A percentile compares a stretch with the other conserved stretches of the same genome.
phyloP scores from a whole-genome alignment of 2,113 vertebrate genomes.

The Phylloscopus trochiloides region DNA sequence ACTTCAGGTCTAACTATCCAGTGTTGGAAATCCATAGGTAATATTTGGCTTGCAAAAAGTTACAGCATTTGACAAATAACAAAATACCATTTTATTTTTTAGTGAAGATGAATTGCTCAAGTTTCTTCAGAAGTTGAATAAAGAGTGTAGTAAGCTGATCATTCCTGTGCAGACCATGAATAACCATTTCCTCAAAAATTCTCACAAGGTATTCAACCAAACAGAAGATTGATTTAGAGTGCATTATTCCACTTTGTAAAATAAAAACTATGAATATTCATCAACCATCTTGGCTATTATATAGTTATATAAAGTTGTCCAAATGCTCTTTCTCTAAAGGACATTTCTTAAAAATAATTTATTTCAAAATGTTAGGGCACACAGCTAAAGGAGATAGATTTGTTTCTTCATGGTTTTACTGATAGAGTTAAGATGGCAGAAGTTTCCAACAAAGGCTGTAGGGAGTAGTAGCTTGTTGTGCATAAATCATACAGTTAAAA shows the following conservation, averaged over 20 bases:
- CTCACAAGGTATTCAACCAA: conserved; percentile 81
- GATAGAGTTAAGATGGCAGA: background rate
- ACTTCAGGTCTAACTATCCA: background rate
- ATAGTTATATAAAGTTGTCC: background rate
- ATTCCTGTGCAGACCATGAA: conserved; percentile 79
- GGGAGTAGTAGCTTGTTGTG: background rate
- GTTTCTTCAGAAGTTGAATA: conserved; percentile 85
- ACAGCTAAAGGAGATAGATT: background rate
- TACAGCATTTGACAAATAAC: background rate
- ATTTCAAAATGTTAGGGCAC: background rate
- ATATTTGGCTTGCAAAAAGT: background rate
- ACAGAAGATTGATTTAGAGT: background rate
- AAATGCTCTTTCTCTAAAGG: background rate
- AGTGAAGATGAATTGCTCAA: conserved; percentile 86
- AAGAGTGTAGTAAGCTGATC: conserved; percentile 85
- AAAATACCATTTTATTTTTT: conserved; percentile 19
- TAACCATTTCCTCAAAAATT: conserved; percentile 78
- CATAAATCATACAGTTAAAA: background rate
- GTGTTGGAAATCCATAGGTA: background rate
- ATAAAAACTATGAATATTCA: background rate
- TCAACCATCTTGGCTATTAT: background rate
- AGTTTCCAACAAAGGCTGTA: background rate
- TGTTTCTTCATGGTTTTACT: conserved; percentile 2
- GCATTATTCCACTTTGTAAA: background rate
- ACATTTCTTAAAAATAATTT: background rate